phyloP scores from a whole-genome alignment of 2,888 invertebrate genomes.

The Drosophila parthenogenetica region DNA sequence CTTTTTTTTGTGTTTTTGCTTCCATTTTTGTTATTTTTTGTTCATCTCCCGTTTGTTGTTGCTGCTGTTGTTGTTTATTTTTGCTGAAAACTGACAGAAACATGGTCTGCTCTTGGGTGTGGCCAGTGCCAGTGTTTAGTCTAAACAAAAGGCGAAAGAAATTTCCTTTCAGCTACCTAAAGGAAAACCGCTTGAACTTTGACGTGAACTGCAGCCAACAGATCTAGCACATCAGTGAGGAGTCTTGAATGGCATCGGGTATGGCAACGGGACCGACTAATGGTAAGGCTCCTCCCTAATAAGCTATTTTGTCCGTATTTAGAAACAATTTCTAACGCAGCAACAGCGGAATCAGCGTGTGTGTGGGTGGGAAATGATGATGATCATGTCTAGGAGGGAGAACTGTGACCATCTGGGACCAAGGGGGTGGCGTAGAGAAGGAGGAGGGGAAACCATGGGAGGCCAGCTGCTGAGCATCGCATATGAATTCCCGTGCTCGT shows the following conservation, averaged over 20 bases:
- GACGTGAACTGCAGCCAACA: conserved; percentile 69
- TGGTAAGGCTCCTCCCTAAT: conserved; percentile 49
- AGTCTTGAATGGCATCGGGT: neutral
- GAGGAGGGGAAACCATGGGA: conserved; percentile 45
- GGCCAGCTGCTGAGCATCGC: conserved; percentile 74
- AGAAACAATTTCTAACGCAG: conserved; percentile 72
- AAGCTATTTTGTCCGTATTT: conserved; percentile 75
- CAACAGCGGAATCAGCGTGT: conserved; percentile 36
- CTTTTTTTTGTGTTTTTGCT: conserved; percentile 17
- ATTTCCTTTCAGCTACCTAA: conserved; percentile 56
- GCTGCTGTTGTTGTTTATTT: conserved; percentile 63
- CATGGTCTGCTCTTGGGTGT: conserved; percentile 69
- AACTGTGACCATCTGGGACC: conserved; percentile 1
- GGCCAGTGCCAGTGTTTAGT: conserved; percentile 67
- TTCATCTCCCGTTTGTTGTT: conserved; percentile 2
- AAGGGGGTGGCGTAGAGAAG: conserved; percentile 7
- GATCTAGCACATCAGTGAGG: conserved; percentile 40
- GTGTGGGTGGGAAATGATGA: conserved; percentile 60
- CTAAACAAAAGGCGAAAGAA: conserved; percentile 64
- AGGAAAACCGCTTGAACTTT: conserved; percentile 70
- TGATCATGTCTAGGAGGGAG: conserved; percentile 32
- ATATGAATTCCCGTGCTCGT: conserved; percentile 71
- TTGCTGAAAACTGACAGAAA: conserved; percentile 60
- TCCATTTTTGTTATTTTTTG: conserved; percentile 17
- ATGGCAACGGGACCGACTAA: conserved; percentile 12